Conservation (phyloP, 1,140 invertebrate genomes). For the Pygmarrhopalites habei region DNA sequence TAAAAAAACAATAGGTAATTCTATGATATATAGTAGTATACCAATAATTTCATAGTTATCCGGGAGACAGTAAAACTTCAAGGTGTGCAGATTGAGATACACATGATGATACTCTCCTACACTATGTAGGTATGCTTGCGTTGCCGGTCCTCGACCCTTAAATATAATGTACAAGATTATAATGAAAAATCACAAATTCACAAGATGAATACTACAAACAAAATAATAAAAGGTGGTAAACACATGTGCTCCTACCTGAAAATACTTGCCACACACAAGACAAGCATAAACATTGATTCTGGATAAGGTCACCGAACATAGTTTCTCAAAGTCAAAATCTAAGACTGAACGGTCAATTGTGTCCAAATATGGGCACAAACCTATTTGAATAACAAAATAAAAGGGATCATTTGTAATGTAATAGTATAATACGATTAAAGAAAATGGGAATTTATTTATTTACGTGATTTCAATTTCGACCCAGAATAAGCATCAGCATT, state of each 20-base stretch:
- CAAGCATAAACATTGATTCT: constrained; percentile 99
- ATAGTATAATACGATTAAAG: background rate
- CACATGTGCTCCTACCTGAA: constrained; percentile 58
- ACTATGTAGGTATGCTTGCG: constrained; percentile 97
- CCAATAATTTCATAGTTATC: constrained; percentile 99
- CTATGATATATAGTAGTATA: constrained; percentile 41
- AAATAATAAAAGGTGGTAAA: too few species aligned
- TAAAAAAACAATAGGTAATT: too few species aligned
- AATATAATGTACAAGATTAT: too few species aligned
- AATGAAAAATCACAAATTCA: too few species aligned
- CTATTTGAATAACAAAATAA: constrained; percentile 12
- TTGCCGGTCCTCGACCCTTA: constrained; percentile 89
- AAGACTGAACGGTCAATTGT: constrained; percentile 93
- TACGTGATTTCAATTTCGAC: constrained; percentile 2
- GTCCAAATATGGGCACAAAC: constrained; percentile 85
- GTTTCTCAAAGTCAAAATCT: constrained; percentile 99
- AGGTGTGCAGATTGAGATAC: constrained; percentile 91
- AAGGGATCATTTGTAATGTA: background rate
- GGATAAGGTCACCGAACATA: constrained; percentile 95
- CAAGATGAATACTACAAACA: too few species aligned
- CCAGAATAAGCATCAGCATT: background rate
- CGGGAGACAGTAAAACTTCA: constrained; percentile 98
- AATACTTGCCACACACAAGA: constrained; percentile 98
- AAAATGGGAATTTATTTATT: constrained; percentile 1
- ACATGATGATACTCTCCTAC: constrained; percentile 96